phyloP scores from a whole-genome alignment of 2,888 invertebrate genomes.

The Epistrophe eligans region DNA sequence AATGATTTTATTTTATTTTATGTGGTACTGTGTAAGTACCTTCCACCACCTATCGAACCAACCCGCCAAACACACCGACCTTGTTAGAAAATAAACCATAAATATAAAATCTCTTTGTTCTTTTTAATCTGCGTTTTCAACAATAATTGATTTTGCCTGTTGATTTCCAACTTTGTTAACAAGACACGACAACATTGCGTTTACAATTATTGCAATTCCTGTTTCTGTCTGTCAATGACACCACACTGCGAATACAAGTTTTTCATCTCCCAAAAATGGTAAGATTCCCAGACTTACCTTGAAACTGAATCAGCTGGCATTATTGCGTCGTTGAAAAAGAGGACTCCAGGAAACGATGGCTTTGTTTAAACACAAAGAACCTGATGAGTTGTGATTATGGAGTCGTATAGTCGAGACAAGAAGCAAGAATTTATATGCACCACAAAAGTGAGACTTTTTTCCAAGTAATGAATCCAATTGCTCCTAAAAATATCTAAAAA shows the following conservation, averaged over 20 bases:
- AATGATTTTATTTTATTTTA: not conserved
- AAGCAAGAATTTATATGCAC: not conserved
- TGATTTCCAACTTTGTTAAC: slow-evolving; percentile 11
- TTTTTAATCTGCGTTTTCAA: slow-evolving; percentile 2
- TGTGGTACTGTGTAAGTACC: not conserved
- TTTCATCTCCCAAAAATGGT: slow-evolving; percentile 59
- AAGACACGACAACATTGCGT: slow-evolving; percentile 3
- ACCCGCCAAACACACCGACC: slow-evolving; percentile 14
- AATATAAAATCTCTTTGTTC: slow-evolving; percentile 65
- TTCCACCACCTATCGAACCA: not conserved
- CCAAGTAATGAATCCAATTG: not conserved
- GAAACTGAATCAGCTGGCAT: slow-evolving; percentile 74
- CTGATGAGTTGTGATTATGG: not conserved
- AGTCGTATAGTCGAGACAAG: not conserved
- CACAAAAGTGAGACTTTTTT: slow-evolving; percentile 6
- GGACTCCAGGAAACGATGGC: slow-evolving; percentile 33
- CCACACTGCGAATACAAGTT: slow-evolving; percentile 11
- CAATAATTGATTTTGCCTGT: slow-evolving; percentile 23
- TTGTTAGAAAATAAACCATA: slow-evolving; percentile 30
- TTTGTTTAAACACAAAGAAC: slow-evolving; percentile 65
- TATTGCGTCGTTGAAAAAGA: slow-evolving; percentile 59
- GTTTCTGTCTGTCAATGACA: slow-evolving; percentile 47
- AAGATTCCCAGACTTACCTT: slow-evolving; percentile 65
- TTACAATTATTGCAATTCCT: slow-evolving; percentile 54
- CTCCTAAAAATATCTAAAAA: slow-evolving; percentile 58